Conservation (phyloP, 2,888 invertebrate genomes). For the Ametastegia equiseti region DNA sequence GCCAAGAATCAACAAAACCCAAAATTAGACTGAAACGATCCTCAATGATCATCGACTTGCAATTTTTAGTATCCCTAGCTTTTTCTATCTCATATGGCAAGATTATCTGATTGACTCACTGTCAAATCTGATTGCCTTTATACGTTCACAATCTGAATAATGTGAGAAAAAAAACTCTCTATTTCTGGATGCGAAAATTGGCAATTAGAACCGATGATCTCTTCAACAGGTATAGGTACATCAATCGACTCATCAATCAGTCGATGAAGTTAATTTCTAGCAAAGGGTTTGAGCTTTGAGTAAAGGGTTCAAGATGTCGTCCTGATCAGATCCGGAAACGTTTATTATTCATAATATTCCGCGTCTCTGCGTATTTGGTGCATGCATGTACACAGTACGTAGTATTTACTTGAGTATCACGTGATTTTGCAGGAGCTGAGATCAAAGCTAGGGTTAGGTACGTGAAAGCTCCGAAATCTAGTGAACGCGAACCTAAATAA, state of each 20-base stretch:
- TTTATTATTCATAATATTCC: too few relatives aligned
- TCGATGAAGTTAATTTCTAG: background rate
- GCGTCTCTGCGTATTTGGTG: background rate
- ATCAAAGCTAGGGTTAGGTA: constrained; percentile 16
- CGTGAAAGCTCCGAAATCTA: background rate
- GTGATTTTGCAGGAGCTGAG: background rate
- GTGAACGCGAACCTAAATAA: background rate
- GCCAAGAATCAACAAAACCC: too few relatives aligned
- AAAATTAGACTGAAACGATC: too few relatives aligned
- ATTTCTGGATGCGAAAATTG: background rate
- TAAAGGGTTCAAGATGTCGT: too few relatives aligned
- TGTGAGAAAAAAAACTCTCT: too few relatives aligned
- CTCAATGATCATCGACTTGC: too few relatives aligned
- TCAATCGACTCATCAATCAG: too few relatives aligned
- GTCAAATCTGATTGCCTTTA: background rate
- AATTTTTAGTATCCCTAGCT: too few relatives aligned
- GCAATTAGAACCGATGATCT: background rate
- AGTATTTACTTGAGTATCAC: background rate
- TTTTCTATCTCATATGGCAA: background rate
- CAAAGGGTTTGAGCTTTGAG: background rate
- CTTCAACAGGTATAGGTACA: background rate
- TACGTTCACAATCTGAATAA: background rate
- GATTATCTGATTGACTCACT: background rate
- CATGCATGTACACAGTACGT: background rate
- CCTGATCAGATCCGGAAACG: too few relatives aligned